phyloP scores from a whole-genome alignment of 1,140 invertebrate genomes.

The Hypsibius dujardini region DNA sequence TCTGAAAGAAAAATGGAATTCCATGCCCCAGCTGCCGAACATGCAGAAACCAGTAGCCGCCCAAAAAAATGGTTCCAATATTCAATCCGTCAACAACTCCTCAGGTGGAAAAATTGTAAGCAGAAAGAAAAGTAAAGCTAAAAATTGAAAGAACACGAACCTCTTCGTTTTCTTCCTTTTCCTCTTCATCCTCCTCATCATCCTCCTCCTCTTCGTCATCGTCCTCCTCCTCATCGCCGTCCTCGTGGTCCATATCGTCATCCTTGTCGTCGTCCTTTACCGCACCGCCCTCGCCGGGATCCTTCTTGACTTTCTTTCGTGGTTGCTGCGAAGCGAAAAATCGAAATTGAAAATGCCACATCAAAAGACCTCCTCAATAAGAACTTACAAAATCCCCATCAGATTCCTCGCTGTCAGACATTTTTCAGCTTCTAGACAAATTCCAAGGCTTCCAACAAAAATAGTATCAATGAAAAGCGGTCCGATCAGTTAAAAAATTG shows the following conservation, averaged over 20 bases:
- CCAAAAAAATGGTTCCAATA: not conserved
- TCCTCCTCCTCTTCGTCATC: conserved; percentile 5
- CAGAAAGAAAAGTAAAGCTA: too few relatives aligned
- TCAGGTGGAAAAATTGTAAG: too few relatives aligned
- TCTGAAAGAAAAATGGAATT: too few relatives aligned
- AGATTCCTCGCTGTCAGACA: not conserved
- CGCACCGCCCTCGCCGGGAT: too few relatives aligned
- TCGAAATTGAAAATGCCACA: not conserved
- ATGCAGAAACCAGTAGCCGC: too few relatives aligned
- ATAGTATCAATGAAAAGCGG: not conserved
- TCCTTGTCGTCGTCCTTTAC: not conserved
- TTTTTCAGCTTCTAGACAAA: not conserved
- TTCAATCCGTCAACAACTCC: not conserved
- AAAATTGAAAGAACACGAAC: too few relatives aligned
- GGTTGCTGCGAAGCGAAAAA: not conserved
- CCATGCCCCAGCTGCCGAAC: too few relatives aligned
- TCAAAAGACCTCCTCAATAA: not conserved
- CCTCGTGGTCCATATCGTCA: not conserved
- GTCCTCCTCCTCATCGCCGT: not conserved
- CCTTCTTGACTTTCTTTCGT: not conserved
- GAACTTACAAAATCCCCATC: not conserved
- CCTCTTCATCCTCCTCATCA: not conserved
- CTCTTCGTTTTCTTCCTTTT: not conserved
- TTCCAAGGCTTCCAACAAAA: not conserved
- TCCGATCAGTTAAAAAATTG: not conserved